Evolutionary conservation across 2,113 vertebrate genomes (phyloP), one percentile per base, ranked within the genome.

Genomic region (Brienomyrus longianalis): DNA sequence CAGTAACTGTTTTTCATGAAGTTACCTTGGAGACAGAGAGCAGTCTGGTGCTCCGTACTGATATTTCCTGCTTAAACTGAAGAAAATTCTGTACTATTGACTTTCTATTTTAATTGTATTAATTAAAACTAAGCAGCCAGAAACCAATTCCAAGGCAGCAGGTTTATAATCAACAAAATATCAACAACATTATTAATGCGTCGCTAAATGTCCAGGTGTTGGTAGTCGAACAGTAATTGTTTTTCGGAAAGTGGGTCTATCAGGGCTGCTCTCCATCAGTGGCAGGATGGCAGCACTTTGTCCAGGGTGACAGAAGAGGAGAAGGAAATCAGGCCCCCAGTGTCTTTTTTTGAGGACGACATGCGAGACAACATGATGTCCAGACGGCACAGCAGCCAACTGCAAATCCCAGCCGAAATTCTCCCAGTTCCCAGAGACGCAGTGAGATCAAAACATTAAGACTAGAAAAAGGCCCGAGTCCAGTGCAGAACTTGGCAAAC

Each of bases 391-490:
- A 50, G 48, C 48, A 86, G 43, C 48, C 48, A 85, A 50, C 48
- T 15, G 47, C 48, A 51, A 43, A 86, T 86, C n/a, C 10, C 45
- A 6, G 83, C 83, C 83, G 51, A 51, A 51, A 48, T 86, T 47
- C 48, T 31, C 10, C 13, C 83, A 27, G 27, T 50, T 86, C 83
- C 45, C 48, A 27, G 45, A n/a, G 45, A 50, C 11, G 48, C 83
- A 51, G 48, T 85, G 83, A 85, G 83, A 51, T 80, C 31, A 80
- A 80, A 80, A 80, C 35, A 27, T 80, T 80, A 80, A 80, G 35
- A 80, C 74, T 35, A 80, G 35, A 19, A 80, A 77, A 80, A 80
- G 17, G 17, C 23, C n/a, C 23, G 51, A 86, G 11, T 86, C 47
- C 10, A 51, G 48, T 50, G 51, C 45, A 86, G 83, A 48, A 48